Conservation (phyloP, 2,113 vertebrate genomes). For the Chascanopsetta lugubris region DNA sequence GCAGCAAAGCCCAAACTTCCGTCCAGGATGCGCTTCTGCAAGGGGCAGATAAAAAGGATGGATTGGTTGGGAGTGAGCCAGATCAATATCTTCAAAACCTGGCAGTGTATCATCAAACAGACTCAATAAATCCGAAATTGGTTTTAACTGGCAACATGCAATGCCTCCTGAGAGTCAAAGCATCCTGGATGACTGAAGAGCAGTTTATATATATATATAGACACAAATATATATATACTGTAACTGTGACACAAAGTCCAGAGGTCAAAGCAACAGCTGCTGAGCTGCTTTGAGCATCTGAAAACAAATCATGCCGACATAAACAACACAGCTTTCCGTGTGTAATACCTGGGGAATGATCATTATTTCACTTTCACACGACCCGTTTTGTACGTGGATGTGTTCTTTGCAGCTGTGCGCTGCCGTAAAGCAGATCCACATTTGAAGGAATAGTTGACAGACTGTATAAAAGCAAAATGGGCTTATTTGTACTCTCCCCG, state of each 20-base stretch:
- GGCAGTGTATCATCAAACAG: slow-evolving; percentile 1
- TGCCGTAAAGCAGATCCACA: not conserved
- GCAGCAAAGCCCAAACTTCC: slow-evolving; percentile 97
- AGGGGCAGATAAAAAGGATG: slow-evolving; percentile 36
- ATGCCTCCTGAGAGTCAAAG: not conserved
- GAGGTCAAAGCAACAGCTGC: not conserved
- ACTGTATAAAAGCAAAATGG: not conserved
- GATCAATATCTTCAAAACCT: slow-evolving; percentile 23
- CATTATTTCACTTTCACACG: not conserved
- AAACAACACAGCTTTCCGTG: not conserved
- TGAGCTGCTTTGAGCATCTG: not conserved
- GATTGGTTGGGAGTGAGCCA: not conserved
- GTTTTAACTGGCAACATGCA: slow-evolving; percentile 3
- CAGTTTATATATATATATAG: too few species aligned
- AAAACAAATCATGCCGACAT: not conserved
- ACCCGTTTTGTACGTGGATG: not conserved
- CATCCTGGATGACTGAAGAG: not conserved
- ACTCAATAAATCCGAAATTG: not conserved
- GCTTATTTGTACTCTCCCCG: not conserved
- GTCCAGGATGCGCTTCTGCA: slow-evolving; percentile 91
- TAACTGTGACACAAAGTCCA: not conserved
- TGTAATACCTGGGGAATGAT: not conserved
- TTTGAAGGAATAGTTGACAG: not conserved
- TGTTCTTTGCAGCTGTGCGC: not conserved
- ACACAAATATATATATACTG: too few species aligned